Conservation (phyloP, 2,797 vertebrate genomes). For the Parauchenoglanis ngamensis region DNA sequence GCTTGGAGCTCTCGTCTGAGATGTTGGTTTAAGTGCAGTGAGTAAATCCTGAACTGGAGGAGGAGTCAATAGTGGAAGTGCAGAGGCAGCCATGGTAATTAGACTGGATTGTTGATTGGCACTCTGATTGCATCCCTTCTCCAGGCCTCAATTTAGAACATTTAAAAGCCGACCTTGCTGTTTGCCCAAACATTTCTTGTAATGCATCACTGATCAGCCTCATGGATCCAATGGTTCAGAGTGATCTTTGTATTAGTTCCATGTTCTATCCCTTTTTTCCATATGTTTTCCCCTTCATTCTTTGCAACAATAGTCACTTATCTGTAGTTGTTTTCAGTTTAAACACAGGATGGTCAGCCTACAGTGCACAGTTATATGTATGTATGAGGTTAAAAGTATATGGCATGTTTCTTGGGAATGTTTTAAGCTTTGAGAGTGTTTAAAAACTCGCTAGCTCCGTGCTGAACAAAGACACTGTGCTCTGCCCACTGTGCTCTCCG, state of each 20-base stretch:
- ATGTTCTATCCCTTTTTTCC: background rate
- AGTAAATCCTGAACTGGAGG: background rate
- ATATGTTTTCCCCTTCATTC: too few species aligned
- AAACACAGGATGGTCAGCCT: background rate
- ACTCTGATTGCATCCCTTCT: background rate
- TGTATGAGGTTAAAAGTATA: background rate
- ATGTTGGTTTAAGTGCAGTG: background rate
- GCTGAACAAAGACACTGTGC: conserved; percentile 11
- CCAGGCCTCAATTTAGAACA: background rate
- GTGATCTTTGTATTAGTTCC: background rate
- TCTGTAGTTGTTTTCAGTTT: background rate
- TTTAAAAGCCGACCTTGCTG: background rate
- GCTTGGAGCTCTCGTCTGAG: background rate
- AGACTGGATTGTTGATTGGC: background rate
- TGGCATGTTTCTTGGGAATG: background rate
- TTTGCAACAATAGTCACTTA: too few species aligned
- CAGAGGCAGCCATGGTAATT: background rate
- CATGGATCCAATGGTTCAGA: background rate
- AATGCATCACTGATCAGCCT: background rate
- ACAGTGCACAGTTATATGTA: background rate
- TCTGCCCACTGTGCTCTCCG: background rate
- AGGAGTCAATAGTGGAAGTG: background rate
- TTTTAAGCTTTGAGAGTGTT: background rate
- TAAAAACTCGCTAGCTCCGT: background rate
- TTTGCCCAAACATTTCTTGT: background rate